A percentile compares a stretch with the other conserved stretches of the same genome.
These are phyloP conservation scores for Apolygus lucorum DNA, from an alignment of 1,140 invertebrate genomes.

Conservation along the genomic window DNA sequence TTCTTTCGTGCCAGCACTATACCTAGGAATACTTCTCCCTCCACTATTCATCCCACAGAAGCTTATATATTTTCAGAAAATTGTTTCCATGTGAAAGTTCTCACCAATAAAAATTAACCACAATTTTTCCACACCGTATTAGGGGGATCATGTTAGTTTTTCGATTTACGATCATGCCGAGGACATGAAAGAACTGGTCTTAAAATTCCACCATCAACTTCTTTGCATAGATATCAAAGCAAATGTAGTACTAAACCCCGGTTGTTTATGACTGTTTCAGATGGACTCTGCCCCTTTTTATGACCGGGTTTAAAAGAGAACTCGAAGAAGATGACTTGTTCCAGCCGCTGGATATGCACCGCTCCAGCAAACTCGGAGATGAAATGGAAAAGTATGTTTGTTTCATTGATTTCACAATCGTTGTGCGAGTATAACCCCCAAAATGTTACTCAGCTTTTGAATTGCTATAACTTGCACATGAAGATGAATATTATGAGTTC, in stretches of 20 bases:
- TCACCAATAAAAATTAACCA: no score
- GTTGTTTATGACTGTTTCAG: slow-evolving; percentile 39
- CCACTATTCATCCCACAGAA: neutral
- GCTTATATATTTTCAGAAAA: neutral
- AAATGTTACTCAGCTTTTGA: neutral
- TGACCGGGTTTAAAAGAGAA: slow-evolving; percentile 55
- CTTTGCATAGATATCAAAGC: neutral
- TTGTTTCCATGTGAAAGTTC: neutral
- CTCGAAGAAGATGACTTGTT: slow-evolving; percentile 59
- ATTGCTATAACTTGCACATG: neutral
- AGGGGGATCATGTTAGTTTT: neutral
- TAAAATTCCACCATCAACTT: neutral
- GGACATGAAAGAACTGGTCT: neutral
- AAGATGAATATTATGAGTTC: neutral
- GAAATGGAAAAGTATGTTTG: slow-evolving; percentile 38
- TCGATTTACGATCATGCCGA: neutral
- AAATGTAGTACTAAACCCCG: neutral
- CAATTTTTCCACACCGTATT: neutral
- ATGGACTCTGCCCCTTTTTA: slow-evolving; percentile 57
- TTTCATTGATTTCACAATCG: neutral
- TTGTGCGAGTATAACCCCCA: neutral
- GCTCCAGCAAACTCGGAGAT: slow-evolving; percentile 47
- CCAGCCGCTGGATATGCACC: slow-evolving; percentile 51
- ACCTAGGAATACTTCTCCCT: no score
- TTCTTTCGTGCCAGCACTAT: no score